Percentiles rank a stretch among this genome's conserved stretches.
These are phyloP conservation scores for Calosoma granatense DNA, from an alignment of 1,140 invertebrate genomes.

Conservation along the genomic window DNA sequence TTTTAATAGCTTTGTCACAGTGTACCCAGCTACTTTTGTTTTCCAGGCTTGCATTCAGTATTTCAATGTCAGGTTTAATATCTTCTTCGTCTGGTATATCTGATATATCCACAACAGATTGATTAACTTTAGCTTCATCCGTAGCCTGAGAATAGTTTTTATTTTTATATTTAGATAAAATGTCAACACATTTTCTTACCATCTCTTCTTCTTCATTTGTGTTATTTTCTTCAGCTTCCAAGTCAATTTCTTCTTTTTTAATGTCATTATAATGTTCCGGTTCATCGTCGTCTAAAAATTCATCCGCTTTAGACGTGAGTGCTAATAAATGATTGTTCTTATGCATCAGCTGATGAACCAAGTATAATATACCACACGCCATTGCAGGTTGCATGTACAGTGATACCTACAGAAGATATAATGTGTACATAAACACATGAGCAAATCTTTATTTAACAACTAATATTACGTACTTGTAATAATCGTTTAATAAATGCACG, in stretches of 20 bases:
- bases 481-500: constrained; percentile 84
- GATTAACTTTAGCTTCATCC: too few relatives aligned
- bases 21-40: constrained; percentile 22
- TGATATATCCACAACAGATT: constrained; percentile 6
- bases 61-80: constrained; percentile 17
- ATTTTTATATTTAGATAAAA: not conserved
- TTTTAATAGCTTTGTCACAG: constrained; percentile 16
- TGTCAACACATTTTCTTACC: not conserved
- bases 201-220: constrained; percentile 5
- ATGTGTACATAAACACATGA: constrained; percentile 26
- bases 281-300: constrained; percentile 28
- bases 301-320: constrained; percentile 14
- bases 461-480: constrained; percentile 77
- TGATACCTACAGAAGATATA: constrained; percentile 33
- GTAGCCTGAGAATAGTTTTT: too few relatives aligned
- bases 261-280: constrained; percentile 46
- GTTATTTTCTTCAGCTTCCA: constrained; percentile 16
- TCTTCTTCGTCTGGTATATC: constrained; percentile 13
- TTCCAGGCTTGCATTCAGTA: not conserved
- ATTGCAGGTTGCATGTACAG: constrained; percentile 48
- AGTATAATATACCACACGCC: constrained; percentile 65
- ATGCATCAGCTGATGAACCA: constrained; percentile 61
- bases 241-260: constrained; percentile 20
- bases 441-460: constrained; percentile 37
- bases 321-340: constrained; percentile 23